A percentile compares a stretch with the other conserved stretches of the same genome.
Conservation (phyloP, 2,113 vertebrate genomes). For the Lepisosteus oculatus region DNA sequence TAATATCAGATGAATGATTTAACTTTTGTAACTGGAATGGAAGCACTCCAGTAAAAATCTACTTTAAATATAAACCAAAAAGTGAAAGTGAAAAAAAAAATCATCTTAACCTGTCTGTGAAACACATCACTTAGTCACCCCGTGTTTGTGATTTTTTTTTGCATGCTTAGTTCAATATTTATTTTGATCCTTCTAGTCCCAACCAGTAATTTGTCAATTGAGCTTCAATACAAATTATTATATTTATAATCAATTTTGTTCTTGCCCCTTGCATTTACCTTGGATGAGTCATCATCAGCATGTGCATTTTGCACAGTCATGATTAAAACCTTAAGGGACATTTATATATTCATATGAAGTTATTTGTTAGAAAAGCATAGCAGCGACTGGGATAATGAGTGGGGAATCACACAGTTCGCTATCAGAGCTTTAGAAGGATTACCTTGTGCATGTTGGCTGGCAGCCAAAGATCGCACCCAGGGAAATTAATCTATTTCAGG, state of each 20-base stretch:
- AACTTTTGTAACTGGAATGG: too few relatives aligned
- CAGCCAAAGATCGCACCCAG: constrained; percentile 25
- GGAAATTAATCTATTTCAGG: constrained; percentile 37
- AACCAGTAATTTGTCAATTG: background rate
- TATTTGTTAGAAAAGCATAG: constrained; percentile 32
- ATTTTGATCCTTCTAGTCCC: background rate
- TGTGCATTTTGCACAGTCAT: constrained; percentile 26
- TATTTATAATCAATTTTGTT: background rate
- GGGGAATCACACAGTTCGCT: constrained; percentile 39
- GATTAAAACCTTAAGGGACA: constrained; percentile 22
- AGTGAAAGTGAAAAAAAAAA: constrained; percentile 13
- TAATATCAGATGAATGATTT: too few relatives aligned
- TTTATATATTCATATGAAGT: constrained; percentile 29
- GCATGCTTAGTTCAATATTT: constrained; percentile 8
- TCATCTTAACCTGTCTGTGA: background rate
- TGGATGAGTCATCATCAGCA: constrained; percentile 28
- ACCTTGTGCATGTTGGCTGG: constrained; percentile 32
- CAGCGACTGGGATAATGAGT: constrained; percentile 35
- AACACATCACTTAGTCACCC: background rate
- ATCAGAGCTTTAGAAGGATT: constrained; percentile 38
- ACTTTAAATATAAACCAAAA: constrained; percentile 1
- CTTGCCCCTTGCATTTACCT: background rate
- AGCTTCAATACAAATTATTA: constrained; percentile 12
- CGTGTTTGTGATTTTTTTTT: background rate
- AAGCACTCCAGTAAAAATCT: background rate